Evolutionary conservation across 1,140 invertebrate genomes (phyloP), one percentile per base, ranked within the genome.

Genomic region (Limonius californicus): DNA sequence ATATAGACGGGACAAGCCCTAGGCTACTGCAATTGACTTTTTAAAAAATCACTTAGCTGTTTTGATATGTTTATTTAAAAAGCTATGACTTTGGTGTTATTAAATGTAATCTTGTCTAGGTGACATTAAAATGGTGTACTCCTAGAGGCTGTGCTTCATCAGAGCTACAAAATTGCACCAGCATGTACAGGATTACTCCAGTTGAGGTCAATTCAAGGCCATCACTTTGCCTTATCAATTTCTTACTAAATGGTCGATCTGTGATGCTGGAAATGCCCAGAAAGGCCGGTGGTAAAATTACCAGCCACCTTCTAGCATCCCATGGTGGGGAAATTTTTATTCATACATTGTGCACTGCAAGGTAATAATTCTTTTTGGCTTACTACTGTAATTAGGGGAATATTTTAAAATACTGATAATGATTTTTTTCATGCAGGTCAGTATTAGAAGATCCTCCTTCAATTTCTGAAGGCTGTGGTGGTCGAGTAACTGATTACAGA

Each of bases 321-420:
- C 95, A 98, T 70, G 94, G 93, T 1, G 95, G 94, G 1, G 95
- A 98, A 80, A 94, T 99, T 66, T 98, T 95, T 79, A 94, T 98
- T 64, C 95, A 98, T 68, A 91, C 92, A 1, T 79, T 98, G 27
- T 89, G 88, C 14, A 94, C 91, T 0, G 83, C 86, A 3, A 83
- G 94, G 45, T 73, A 68, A 39, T 19, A 21, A n/a, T 19, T n/a
- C 15, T 19, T 54, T 16, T 19, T n/a, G n/a, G n/a, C n/a, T n/a
- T n/a, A n/a, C n/a, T n/a, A n/a, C n/a, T n/a, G n/a, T n/a, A n/a
- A n/a, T n/a, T n/a, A n/a, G n/a, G n/a, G n/a, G n/a, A n/a, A n/a
- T n/a, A n/a, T n/a, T n/a, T n/a, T n/a, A n/a, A n/a, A n/a, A n/a
- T n/a, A n/a, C n/a, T n/a, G n/a, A n/a, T n/a, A n/a, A n/a, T n/a